Evolutionary conservation across 1,140 invertebrate species (phyloP).

Genomic region (Drosophila albomicans): DNA sequence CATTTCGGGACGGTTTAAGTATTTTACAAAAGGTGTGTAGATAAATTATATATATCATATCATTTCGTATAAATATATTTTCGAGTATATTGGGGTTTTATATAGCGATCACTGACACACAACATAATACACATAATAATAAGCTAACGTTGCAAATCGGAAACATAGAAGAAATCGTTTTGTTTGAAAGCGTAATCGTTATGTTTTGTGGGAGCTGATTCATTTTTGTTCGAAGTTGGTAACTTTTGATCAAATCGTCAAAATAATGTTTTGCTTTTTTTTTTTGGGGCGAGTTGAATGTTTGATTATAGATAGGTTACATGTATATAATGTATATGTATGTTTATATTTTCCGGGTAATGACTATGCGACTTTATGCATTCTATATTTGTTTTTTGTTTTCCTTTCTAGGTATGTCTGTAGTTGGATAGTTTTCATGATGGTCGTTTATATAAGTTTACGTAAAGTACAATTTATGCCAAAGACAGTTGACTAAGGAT

Average conservation of each 20-base stretch:
- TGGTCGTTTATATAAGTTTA: constrained; percentile 40
- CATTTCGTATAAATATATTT: constrained; percentile 45
- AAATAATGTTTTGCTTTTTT: background rate
- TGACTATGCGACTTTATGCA: constrained; percentile 29
- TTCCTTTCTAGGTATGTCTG: constrained; percentile 22
- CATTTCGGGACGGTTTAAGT: constrained; percentile 55
- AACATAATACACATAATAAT: constrained; percentile 21
- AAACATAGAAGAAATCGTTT: constrained; percentile 22
- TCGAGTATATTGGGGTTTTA: constrained; percentile 50
- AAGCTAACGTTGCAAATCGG: constrained; percentile 4
- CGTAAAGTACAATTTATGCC: constrained; percentile 53
- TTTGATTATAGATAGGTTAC: constrained; percentile 37
- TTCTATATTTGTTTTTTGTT: constrained; percentile 28
- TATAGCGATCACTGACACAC: constrained; percentile 47
- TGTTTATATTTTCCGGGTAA: constrained; percentile 10
- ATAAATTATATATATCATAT: constrained; percentile 27
- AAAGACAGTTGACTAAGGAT: constrained; percentile 51
- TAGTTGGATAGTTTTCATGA: constrained; percentile 49
- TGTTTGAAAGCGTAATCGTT: constrained; percentile 55
- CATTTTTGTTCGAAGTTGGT: background rate
- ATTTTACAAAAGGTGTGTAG: constrained; percentile 66
- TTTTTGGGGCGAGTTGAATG: constrained; percentile 1
- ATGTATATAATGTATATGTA: constrained; percentile 37
- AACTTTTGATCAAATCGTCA: constrained; percentile 6
- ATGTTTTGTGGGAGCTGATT: constrained; percentile 15